Conservation (phyloP, 2,113 vertebrate genomes). For the Pterocles gutturalis region DNA sequence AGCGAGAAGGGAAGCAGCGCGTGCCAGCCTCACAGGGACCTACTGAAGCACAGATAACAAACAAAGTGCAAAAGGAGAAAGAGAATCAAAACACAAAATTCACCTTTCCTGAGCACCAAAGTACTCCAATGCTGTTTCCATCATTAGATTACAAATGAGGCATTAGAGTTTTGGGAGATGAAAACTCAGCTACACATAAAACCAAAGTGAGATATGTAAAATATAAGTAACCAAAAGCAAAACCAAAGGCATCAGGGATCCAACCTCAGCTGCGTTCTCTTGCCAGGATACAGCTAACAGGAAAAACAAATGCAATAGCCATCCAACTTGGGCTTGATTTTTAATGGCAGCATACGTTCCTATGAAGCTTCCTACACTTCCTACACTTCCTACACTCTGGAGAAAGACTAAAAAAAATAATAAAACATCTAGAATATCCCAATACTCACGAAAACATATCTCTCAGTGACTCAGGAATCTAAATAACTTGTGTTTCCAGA, state of each 20-base stretch:
- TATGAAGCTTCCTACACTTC: background rate
- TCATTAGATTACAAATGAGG: background rate
- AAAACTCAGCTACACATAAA: background rate
- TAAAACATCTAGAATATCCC: background rate
- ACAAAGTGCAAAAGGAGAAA: background rate
- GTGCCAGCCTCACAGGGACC: background rate
- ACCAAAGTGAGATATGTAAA: background rate
- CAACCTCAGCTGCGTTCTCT: background rate
- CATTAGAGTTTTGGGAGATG: background rate
- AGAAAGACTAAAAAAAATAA: background rate
- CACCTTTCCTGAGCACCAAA: background rate
- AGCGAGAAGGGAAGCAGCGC: background rate
- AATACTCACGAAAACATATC: background rate
- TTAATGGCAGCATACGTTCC: background rate
- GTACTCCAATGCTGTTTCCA: background rate
- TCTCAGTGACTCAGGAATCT: background rate
- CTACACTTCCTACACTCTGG: background rate
- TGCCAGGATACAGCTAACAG: background rate
- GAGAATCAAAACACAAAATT: background rate
- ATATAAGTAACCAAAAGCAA: no score
- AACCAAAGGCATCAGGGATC: slow-evolving; percentile 24
- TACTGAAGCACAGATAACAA: background rate
- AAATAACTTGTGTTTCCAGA: background rate
- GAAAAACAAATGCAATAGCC: background rate
- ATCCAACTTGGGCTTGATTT: background rate